Percentiles rank a stretch among this genome's conserved stretches.
Evolutionary conservation across 2,888 invertebrate species (phyloP).

Genomic region (Volucella inanis): DNA sequence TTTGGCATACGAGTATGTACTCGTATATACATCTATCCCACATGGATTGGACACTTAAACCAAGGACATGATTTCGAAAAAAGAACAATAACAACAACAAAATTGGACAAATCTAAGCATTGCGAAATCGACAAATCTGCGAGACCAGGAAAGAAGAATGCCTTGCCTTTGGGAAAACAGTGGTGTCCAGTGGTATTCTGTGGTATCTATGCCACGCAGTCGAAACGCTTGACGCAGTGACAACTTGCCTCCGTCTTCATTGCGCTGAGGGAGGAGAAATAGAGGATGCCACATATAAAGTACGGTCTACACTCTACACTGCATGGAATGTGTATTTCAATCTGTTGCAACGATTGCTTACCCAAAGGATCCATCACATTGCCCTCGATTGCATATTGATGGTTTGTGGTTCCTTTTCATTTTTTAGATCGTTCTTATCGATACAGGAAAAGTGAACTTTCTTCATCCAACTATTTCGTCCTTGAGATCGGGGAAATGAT

Average conservation of each 20-base stretch:
- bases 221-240: constrained; percentile 16
- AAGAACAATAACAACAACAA: constrained; percentile 9
- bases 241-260: background rate
- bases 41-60: constrained; percentile 22
- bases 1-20: too few species aligned
- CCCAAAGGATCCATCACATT: background rate
- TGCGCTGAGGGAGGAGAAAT: background rate
- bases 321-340: constrained; percentile 19
- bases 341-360: constrained; percentile 17
- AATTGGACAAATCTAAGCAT: constrained; percentile 9
- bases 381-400: background rate
- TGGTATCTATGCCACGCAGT: constrained; percentile 24
- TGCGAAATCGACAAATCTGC: background rate
- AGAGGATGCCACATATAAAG: constrained; percentile 15
- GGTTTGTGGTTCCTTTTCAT: background rate
- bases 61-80: constrained; percentile 25
- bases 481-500: constrained; percentile 39
- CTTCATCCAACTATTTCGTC: constrained; percentile 40
- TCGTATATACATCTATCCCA: background rate
- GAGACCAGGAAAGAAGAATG: background rate
- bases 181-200: background rate
- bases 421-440: background rate
- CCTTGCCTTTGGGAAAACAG: background rate
- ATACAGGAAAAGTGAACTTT: constrained; percentile 13
- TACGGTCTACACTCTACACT: background rate